Percentiles rank a stretch among this genome's conserved stretches.
These are phyloP conservation scores for Silurus glanis DNA, from an alignment of 2,113 vertebrate genomes.

Conservation along the genomic window DNA sequence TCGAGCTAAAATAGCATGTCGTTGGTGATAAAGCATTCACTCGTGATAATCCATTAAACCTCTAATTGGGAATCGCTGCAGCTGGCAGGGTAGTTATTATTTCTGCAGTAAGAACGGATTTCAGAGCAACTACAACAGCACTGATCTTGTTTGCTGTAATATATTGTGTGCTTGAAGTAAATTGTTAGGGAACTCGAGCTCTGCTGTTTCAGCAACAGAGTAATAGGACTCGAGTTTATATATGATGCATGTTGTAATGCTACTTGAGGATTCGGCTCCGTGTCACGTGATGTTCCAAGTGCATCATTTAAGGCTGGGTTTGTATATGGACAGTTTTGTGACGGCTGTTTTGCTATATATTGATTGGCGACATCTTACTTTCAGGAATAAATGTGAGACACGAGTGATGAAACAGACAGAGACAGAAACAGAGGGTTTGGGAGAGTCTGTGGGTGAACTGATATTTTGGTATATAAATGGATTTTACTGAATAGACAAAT, in stretches of 20 bases:
- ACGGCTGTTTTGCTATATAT: not conserved
- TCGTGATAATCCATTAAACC: conserved; percentile 44
- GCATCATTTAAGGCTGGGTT: not conserved
- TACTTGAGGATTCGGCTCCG: not conserved
- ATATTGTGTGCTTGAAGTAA: conserved; percentile 16
- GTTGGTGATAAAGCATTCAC: conserved; percentile 32
- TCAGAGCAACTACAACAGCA: conserved; percentile 23
- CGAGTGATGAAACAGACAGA: not conserved
- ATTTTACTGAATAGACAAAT: not conserved
- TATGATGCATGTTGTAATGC: not conserved
- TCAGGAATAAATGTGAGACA: not conserved
- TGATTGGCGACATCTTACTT: not conserved
- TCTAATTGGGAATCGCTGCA: conserved; percentile 35
- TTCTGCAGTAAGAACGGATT: conserved; percentile 24
- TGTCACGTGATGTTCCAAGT: not conserved
- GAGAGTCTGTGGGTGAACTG: not conserved
- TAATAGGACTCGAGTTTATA: not conserved
- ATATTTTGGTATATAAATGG: not conserved
- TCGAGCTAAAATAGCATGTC: conserved; percentile 34
- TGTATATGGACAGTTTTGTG: not conserved
- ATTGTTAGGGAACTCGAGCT: not conserved
- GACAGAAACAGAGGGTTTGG: not conserved
- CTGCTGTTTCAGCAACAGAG: not conserved
- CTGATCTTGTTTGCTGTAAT: conserved; percentile 28
- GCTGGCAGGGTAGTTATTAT: conserved; percentile 41